Evolutionary conservation across 2,113 vertebrate genomes (phyloP).

Genomic region (Paradisaea rubra): DNA sequence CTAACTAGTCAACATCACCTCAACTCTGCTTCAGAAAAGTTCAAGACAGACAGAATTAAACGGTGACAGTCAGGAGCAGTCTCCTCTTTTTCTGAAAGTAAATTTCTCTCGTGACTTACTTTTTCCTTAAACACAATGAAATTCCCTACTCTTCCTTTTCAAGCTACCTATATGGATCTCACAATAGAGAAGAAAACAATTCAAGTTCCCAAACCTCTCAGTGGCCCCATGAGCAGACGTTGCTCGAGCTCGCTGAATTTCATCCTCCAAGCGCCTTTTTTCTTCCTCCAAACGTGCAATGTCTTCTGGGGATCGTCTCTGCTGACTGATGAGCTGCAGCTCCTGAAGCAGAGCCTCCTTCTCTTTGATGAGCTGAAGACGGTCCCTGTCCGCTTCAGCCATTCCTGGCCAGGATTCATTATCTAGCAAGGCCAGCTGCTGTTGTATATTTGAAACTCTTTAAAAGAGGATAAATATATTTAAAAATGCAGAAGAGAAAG

Average conservation of each 20-base stretch:
- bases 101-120: neutral
- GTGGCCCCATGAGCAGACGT: constrained; percentile 87
- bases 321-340: constrained; percentile 86
- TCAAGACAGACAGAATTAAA: neutral
- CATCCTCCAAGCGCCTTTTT: constrained; percentile 84
- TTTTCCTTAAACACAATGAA: neutral
- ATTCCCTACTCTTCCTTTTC: neutral
- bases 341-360: constrained; percentile 96
- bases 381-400: constrained; percentile 90
- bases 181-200: neutral
- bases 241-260: constrained; percentile 85
- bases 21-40: neutral
- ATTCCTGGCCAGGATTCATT: constrained; percentile 91
- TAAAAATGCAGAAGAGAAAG: neutral
- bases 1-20: fast-evolving
- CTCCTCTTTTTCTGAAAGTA: neutral
- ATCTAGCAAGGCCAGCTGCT: constrained; percentile 91
- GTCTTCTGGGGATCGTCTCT: constrained; percentile 78
- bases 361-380: constrained; percentile 92
- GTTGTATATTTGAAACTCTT: constrained; percentile 91
- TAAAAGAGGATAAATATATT: neutral
- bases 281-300: constrained; percentile 85
- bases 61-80: neutral
- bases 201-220: constrained; percentile 79
- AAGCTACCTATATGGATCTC: neutral